These are phyloP conservation scores for Cavia porcellus DNA, from an alignment of 2,113 vertebrate genomes.

Conservation along the genomic window DNA sequence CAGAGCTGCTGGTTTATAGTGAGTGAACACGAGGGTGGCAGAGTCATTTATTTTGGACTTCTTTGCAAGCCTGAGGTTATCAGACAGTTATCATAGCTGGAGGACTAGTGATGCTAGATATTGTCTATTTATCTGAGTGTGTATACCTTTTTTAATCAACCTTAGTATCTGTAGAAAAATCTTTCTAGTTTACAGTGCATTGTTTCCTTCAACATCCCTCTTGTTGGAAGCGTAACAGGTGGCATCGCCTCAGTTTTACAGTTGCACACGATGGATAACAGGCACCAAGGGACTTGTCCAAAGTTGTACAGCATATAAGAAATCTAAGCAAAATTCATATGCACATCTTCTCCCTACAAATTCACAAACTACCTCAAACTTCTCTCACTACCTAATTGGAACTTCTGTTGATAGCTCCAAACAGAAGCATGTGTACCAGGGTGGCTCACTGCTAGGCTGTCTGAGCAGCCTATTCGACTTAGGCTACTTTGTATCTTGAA, in stretches of 20 bases:
- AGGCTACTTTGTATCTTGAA: background rate
- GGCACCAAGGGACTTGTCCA: background rate
- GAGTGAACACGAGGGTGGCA: rapidly evolving
- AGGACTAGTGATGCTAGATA: background rate
- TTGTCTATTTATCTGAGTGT: background rate
- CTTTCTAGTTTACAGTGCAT: background rate
- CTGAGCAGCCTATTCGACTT: background rate
- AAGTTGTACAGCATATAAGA: background rate
- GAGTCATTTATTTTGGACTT: background rate
- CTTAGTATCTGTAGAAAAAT: background rate
- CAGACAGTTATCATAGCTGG: background rate
- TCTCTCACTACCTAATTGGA: background rate
- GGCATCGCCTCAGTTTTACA: background rate
- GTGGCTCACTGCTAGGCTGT: background rate
- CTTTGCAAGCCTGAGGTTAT: background rate
- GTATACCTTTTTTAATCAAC: background rate
- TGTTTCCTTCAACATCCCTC: background rate
- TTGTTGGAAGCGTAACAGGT: background rate
- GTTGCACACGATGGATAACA: background rate
- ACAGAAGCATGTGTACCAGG: background rate
- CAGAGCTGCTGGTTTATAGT: background rate
- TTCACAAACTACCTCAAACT: background rate
- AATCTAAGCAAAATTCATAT: background rate
- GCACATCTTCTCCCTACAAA: background rate
- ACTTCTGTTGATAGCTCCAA: background rate